Evolutionary conservation across 2,797 vertebrate species (phyloP), one percentile per base, ranked within the genome.

Genomic region (Aulostomus chinensis): DNA sequence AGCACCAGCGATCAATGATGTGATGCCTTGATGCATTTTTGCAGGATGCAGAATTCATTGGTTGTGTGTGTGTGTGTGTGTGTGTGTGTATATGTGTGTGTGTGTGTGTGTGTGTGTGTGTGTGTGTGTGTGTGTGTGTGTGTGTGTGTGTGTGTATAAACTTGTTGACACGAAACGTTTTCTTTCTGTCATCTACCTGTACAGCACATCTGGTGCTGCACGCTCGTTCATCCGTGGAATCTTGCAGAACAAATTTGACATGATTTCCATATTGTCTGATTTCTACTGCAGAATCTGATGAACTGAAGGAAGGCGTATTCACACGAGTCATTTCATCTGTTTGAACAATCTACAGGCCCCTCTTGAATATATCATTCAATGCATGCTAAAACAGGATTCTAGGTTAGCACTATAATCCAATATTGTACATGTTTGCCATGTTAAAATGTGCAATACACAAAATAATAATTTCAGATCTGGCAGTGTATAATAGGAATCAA

Each of bases 211-310:
- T 42, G 30, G 25, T 40, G 15, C 58, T 13, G 34, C 29, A 34
- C 43, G 50, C n/a, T 67, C 34, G 36, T 72, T 58, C 57, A 71
- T 51, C 58, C 69, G 26, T 48, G 43, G 41, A 29, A 68, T 76
- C 61, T 63, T 62, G 57, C 53, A 39, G 58, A 81, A 60, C 69
- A 76, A 61, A 77, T 73, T 61, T 60, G 56, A 68, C 69, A 52
- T 38, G 40, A 80, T 82, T 82, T 84, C 54, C 76, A 78, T 79
- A 64, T 59, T 60, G 41, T 68, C 50, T 68, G 63, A 81, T 83
- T 63, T 62, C 50, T 71, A 74, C 80, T 72, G 49, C 39, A 43
- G 32, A 66, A 64, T 76, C 46, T 67, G 71, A 82, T 66, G 57
- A 75, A 59, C 58, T 57, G 71, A 73, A 75, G 30, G 34, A 51